Evolutionary conservation across 2,888 invertebrate genomes (phyloP).

Genomic region (Tricholauxania praeusta): DNA sequence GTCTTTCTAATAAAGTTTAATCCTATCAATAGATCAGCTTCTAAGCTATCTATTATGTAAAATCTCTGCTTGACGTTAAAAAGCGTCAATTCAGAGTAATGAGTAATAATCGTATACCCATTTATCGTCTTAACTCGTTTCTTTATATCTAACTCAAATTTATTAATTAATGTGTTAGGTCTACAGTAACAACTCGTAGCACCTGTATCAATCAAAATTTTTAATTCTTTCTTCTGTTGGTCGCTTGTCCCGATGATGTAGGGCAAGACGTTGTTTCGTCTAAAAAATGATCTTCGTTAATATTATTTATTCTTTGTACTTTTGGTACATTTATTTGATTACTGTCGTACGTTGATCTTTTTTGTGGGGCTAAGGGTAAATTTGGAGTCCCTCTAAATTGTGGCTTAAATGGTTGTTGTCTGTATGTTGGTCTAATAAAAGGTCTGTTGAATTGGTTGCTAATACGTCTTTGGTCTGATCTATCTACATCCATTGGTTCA

Average conservation of each 20-base stretch:
- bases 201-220: slow-evolving; percentile 35
- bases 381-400: too few relatives aligned
- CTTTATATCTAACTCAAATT: slow-evolving; percentile 2
- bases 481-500: slow-evolving; percentile 12
- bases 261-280: neutral
- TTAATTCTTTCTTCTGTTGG: neutral
- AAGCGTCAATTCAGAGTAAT: slow-evolving; percentile 31
- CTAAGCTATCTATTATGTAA: slow-evolving; percentile 34
- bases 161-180: neutral
- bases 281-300: slow-evolving; percentile 25
- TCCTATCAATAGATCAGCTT: slow-evolving; percentile 38
- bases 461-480: neutral
- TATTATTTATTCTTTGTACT: slow-evolving; percentile 24
- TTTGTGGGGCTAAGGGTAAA: too few relatives aligned
- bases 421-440: too few relatives aligned
- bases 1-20: slow-evolving; percentile 5
- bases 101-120: slow-evolving; percentile 16
- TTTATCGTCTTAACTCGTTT: slow-evolving; percentile 30
- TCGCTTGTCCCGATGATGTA: slow-evolving; percentile 12
- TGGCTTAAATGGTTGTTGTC: too few relatives aligned
- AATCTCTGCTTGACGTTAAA: slow-evolving; percentile 26
- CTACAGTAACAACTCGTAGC: slow-evolving; percentile 36
- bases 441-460: neutral
- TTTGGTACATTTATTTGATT: too few relatives aligned
- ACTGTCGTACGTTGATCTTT: too few relatives aligned